Base-by-base conservation (phyloP, 1,140 invertebrate genomes). In the Nephotettix cincticeps region DNA sequence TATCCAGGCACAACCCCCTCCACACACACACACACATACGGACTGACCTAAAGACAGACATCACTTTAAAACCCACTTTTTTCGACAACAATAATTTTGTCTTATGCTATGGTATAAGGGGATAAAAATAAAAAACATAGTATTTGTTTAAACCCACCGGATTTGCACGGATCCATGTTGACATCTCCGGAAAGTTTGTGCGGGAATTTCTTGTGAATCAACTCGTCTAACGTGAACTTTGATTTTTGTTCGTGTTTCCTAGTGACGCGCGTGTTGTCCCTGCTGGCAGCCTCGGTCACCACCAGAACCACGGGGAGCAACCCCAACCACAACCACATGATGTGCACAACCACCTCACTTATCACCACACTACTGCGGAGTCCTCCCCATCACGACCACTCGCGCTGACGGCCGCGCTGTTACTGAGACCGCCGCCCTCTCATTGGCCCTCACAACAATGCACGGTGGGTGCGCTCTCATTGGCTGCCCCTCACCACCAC, bases 151-250 rank as follows among this genome's bases (percentile, higher is more conserved):
- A 28, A 84, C 87, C 89, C 83, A 93, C 91, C 90, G 77, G 91
- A 89, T 86, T 93, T 93, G 80, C 93, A 94, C 71, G 93, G 88
- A 84, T 94, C 93, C 83, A 92, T 82, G 79, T 92, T 91, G 66
- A 92, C 78, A 81, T 94, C 92, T 74, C 86, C 85, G 32, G 90
- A 91, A 36, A 88, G 85, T 76, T 88, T 88, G 65, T 84, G 83
- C 14, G 89, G 84, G 77, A 90, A 92, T 72, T 84, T 83, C 29
- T 80, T 83, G 65, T 80, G 83, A 71, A 91, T 78, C 65, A 93
- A 78, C 76, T 93, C 86, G 28, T 93, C 88, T 75, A 89, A 84
- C 66, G 88, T 89, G 76, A 86, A 93, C 78, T 86, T 88, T 64
- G 70, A 19, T 27, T 23, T 58, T 25, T 61, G 56, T 61, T 61